Evolutionary conservation across 2,888 invertebrate genomes (phyloP), one percentile per base, ranked within the genome.

Genomic region (Chrysina gloriosa): DNA sequence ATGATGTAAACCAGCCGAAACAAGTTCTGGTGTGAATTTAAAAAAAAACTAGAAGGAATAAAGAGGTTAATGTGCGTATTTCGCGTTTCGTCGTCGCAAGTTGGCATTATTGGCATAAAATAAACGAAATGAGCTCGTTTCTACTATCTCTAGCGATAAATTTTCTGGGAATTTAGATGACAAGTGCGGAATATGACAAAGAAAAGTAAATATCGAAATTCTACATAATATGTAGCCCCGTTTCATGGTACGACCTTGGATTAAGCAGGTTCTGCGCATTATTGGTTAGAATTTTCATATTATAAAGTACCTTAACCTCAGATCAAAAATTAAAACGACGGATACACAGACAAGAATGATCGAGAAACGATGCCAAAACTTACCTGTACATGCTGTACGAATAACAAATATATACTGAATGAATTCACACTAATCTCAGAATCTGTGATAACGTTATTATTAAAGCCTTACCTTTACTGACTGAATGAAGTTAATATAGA

Each of bases 261-360:
- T 39, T 58, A 58, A 58, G 56, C 39, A 58, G 39, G 56, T 58
- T 58, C 39, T 58, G 56, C 56, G 56, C 56, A 39, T 58, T 58
- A 39, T 39, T 58, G 56, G 56, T 50, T 50, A 50, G 50, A 27
- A 58, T 58, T 36, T 54, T 11, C n/a, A n/a, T 11, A 11, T 58
- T 36, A 58, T 5, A 16, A 39, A 25, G 56, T 25, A 39, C 25
- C 39, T 58, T 58, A 58, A 58, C 56, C 56, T 58, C 23, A 36
- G 31, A 25, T 58, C 39, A 23, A 58, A 4, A 6, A 14, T 14
- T 23, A 4, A 39, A 11, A 7, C 11, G 36, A 6, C 23, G 16
- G 2, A 36, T 34, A 21, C n/a, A 9, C 34, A n/a, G 5, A 7
- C 14, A 23, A n/a, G n/a, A 25, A 23, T 39, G 39, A 58, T 39